Percentiles rank a stretch among this genome's conserved stretches.
phyloP scores from a whole-genome alignment of 2,797 vertebrate genomes.

The Acipenser transmontanus region DNA sequence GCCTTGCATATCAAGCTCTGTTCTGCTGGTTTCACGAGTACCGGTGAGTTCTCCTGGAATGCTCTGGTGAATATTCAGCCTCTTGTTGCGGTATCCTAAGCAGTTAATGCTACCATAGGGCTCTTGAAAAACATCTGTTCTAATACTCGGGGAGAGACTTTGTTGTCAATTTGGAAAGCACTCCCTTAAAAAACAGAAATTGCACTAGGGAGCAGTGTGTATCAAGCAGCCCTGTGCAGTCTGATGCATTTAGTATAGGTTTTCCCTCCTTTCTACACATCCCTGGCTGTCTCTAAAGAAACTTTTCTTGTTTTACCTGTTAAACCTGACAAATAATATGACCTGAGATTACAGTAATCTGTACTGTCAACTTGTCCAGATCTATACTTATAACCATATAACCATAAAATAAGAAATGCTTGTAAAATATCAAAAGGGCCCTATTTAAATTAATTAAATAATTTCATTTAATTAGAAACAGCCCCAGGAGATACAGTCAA shows the following conservation, averaged over 20 bases:
- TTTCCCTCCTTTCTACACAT: constrained; percentile 16
- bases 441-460: no score
- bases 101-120: constrained; percentile 29
- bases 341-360: no score
- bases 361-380: no score
- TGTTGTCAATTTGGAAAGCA: constrained; percentile 26
- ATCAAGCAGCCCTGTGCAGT: constrained; percentile 17
- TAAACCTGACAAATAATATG: no score
- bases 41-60: constrained; percentile 42
- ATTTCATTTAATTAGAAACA: no score
- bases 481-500: no score
- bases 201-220: constrained; percentile 34
- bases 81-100: constrained; percentile 33
- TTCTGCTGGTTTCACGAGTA: constrained; percentile 47
- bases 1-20: constrained; percentile 49
- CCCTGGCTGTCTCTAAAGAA: constrained; percentile 28
- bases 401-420: no score
- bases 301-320: neutral
- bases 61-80: constrained; percentile 47
- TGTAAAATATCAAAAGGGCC: no score
- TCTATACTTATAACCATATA: no score
- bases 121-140: constrained; percentile 36
- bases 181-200: constrained; percentile 34
- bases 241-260: constrained; percentile 20
- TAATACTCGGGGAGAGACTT: constrained; percentile 32